These are phyloP conservation scores for Corythaeola cristata DNA, from an alignment of 2,113 vertebrate genomes.

Conservation along the genomic window DNA sequence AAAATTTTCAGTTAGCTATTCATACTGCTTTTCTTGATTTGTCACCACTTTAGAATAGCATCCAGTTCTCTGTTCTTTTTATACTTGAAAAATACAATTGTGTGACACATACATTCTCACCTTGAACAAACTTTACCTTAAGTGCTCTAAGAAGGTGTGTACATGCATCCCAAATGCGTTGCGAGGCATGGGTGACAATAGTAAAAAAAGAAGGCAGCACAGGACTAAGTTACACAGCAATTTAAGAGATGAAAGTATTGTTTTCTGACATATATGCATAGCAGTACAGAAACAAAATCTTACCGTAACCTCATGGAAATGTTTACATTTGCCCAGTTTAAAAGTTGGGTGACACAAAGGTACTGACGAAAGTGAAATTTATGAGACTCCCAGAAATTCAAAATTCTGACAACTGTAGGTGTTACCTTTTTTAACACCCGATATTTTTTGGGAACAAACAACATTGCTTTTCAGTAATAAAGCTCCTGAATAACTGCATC, in stretches of 20 bases:
- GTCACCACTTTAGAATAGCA: not conserved
- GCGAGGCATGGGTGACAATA: not conserved
- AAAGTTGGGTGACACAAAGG: not conserved
- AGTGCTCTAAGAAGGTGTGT: fast-evolving
- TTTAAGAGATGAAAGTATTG: not conserved
- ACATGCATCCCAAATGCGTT: not conserved
- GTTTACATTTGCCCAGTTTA: not conserved
- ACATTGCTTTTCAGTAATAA: not conserved
- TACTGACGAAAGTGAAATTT: not conserved
- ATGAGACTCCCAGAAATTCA: not conserved
- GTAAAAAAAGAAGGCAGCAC: not conserved
- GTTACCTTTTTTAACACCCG: not conserved
- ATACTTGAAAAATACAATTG: not conserved
- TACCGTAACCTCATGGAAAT: not conserved
- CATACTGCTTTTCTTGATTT: not conserved
- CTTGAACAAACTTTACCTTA: not conserved
- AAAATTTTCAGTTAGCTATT: not conserved
- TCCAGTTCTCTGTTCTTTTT: not conserved
- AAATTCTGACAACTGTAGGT: not conserved
- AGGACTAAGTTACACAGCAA: not conserved
- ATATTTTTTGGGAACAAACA: not conserved
- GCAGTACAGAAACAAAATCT: not conserved
- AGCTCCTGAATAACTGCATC: not conserved
- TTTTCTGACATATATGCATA: not conserved
- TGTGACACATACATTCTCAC: not conserved